phyloP scores from a whole-genome alignment of 2,113 vertebrate species.

The Tragulus kanchil region DNA sequence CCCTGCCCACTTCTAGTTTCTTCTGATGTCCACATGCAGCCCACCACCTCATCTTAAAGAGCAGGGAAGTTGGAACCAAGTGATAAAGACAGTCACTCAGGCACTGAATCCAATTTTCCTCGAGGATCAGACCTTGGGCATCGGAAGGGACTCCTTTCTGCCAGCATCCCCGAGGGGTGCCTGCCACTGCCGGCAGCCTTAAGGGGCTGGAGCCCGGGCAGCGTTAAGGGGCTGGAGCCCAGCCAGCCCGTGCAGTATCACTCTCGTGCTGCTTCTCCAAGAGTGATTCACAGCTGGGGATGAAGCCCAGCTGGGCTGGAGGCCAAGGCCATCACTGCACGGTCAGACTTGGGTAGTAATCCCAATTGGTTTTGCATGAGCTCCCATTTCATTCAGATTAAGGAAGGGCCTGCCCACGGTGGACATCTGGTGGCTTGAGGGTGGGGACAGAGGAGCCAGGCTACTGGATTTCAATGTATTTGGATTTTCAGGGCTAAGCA shows the following conservation, averaged over 20 bases:
- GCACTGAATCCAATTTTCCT: slow-evolving; percentile 55
- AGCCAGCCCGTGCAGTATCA: slow-evolving; percentile 44
- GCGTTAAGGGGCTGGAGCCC: neutral
- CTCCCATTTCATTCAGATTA: slow-evolving; percentile 67
- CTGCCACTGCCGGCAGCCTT: neutral
- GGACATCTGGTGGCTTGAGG: neutral
- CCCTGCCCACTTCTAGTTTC: neutral
- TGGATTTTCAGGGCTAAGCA: slow-evolving; percentile 2
- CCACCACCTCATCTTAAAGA: neutral
- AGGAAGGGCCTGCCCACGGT: neutral
- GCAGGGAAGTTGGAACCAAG: neutral
- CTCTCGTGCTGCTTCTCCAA: neutral
- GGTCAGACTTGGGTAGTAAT: slow-evolving; percentile 63
- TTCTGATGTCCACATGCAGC: neutral
- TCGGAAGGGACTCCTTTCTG: neutral
- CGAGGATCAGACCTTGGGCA: neutral
- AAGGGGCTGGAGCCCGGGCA: slow-evolving; percentile 47
- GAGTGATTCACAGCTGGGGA: neutral
- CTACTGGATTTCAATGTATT: neutral
- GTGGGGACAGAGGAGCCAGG: neutral
- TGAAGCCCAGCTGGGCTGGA: slow-evolving; percentile 53
- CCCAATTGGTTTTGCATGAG: slow-evolving; percentile 23
- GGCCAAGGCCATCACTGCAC: slow-evolving; percentile 62
- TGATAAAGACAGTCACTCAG: neutral
- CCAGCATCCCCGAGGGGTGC: neutral